Percentiles rank a stretch among this genome's conserved stretches.
Conservation (phyloP, 2,113 vertebrate genomes). For the Dasyurus viverrinus region DNA sequence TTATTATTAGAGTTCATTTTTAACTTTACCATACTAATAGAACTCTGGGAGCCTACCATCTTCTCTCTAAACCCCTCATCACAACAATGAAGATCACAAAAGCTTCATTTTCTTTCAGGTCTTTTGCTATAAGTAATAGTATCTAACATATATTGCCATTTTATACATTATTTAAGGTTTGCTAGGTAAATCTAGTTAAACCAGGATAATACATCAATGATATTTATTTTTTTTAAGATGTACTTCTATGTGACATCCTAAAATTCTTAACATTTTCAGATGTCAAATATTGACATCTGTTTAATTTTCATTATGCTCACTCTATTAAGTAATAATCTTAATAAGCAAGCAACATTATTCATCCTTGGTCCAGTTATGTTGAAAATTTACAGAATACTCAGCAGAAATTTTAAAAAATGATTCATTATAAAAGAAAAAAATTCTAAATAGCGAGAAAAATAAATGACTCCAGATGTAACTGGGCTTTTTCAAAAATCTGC, state of each 20-base stretch:
- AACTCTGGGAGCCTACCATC: background rate
- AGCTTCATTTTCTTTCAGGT: background rate
- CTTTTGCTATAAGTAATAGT: background rate
- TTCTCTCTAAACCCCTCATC: background rate
- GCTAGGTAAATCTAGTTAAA: background rate
- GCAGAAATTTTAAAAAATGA: background rate
- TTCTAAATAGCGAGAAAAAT: background rate
- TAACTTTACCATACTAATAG: background rate
- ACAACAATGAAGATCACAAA: background rate
- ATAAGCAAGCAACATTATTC: slow-evolving; percentile 6
- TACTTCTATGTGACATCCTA: background rate
- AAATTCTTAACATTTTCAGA: slow-evolving; percentile 22
- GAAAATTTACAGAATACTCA: slow-evolving; percentile 30
- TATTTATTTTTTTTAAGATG: background rate
- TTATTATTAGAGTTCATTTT: background rate
- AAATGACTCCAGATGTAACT: background rate
- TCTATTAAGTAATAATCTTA: background rate
- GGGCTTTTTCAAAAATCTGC: slow-evolving; percentile 19
- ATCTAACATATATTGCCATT: background rate
- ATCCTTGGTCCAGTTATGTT: background rate
- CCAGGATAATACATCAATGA: background rate
- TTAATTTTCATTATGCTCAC: background rate
- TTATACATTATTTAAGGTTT: background rate
- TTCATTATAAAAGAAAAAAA: background rate
- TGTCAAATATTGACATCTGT: background rate